A percentile compares a stretch with the other conserved stretches of the same genome.
These are phyloP conservation scores for Sphecodes monilicornis DNA, from an alignment of 2,888 invertebrate species.

Conservation along the genomic window DNA sequence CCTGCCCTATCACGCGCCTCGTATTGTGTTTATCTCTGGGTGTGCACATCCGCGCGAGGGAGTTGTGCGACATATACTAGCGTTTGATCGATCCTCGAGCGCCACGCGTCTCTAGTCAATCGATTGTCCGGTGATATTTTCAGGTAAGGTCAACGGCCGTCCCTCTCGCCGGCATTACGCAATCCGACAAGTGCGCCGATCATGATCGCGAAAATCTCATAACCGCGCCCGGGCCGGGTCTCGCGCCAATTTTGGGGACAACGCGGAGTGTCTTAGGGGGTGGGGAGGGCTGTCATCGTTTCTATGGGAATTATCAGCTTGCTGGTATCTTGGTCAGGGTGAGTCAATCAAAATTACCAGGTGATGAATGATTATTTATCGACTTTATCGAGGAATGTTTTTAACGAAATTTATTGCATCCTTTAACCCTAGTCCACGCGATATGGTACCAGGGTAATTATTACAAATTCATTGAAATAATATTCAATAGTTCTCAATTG, in stretches of 20 bases:
- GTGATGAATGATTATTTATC: no score
- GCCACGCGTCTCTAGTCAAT: background rate
- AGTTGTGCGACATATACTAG: background rate
- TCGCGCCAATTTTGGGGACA: background rate
- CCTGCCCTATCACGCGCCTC: slow-evolving; percentile 51
- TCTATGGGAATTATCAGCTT: no score
- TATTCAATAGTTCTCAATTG: no score
- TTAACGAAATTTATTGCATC: no score
- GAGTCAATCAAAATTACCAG: no score
- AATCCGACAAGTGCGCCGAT: slow-evolving; percentile 4
- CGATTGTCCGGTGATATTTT: background rate
- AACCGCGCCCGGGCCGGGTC: no score
- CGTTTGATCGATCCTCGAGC: background rate
- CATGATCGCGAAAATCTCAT: background rate
- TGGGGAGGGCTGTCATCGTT: no score
- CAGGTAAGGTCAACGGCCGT: slow-evolving; percentile 25
- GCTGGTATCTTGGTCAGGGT: no score
- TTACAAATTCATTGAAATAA: no score
- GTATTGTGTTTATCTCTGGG: slow-evolving; percentile 11
- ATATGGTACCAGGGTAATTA: no score
- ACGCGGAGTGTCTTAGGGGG: background rate
- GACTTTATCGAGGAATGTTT: no score
- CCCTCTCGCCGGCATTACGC: background rate
- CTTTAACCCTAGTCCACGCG: no score
- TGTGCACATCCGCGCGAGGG: background rate